These are phyloP conservation scores for Porphyrio hochstetteri DNA, from an alignment of 2,113 vertebrate species.

Conservation along the genomic window DNA sequence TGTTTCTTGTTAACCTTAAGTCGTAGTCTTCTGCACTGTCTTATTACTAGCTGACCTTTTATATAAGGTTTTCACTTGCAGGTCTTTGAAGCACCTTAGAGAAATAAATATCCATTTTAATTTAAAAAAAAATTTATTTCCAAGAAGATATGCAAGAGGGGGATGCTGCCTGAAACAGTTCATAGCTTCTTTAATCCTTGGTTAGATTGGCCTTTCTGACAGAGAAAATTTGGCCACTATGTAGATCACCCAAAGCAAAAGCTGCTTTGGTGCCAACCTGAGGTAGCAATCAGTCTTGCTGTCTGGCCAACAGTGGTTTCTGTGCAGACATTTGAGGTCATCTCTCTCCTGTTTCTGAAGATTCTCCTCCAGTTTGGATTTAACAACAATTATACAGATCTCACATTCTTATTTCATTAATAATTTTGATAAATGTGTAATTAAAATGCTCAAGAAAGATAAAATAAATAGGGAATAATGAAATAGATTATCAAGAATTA, in stretches of 20 bases:
- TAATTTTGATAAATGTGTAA: background rate
- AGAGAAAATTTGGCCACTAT: background rate
- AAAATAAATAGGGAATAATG: background rate
- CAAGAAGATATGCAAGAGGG: background rate
- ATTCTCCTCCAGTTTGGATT: background rate
- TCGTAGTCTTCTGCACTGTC: background rate
- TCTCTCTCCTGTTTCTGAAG: background rate
- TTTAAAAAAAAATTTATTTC: background rate
- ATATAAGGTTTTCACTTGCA: background rate
- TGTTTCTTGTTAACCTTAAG: background rate
- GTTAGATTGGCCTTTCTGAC: background rate
- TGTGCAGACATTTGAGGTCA: background rate
- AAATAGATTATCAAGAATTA: background rate
- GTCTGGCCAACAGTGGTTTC: background rate
- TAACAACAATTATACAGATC: background rate
- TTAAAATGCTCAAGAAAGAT: background rate
- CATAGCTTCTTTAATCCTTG: background rate
- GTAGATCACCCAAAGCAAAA: background rate
- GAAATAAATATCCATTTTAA: background rate
- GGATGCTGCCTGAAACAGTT: background rate
- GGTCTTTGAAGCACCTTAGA: background rate
- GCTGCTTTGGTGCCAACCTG: background rate
- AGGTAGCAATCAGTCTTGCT: background rate
- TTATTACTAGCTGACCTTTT: background rate
- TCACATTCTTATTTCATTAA: background rate